Evolutionary conservation across 2,797 vertebrate genomes (phyloP), one percentile per base, ranked within the genome.

Genomic region (Graptemys geographica): DNA sequence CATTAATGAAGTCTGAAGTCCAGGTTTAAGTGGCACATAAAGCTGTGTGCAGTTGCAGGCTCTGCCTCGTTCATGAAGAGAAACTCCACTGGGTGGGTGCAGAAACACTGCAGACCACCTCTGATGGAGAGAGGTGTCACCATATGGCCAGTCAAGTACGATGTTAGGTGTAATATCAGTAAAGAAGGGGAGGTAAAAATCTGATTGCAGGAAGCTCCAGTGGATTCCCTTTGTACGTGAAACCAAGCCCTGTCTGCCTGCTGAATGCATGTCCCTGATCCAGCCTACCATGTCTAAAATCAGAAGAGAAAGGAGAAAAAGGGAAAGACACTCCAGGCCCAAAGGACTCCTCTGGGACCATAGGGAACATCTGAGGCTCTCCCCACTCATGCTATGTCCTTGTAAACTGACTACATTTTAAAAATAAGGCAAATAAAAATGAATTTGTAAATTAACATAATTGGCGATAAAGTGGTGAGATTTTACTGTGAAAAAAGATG

Each of bases 401-500:
- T 82, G 27, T 85, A 52, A 76, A 47, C 69, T 92, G 84, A 72
- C 81, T 86, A 25, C 59, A 87, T 80, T 81, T 90, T 93, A 85
- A 27, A 86, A 95, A 95, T 69, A 83, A 94, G 76, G 55, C 49
- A 86, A 94, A 93, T 93, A 89, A 59, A 83, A 92, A 88, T 89
- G 56, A 87, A 91, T 93, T 65, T 91, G 27, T 87, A 96, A 95
- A 92, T 93, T 91, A 94, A 78, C 8, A 3, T 87, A 94, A 93
- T 87, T 88, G 83, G 53, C 53, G 72, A 74, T 88, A 95, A 89
- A 96, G 87, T 92, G 80, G 78, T 83, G 89, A 96, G 65, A 90
- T 90, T 92, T 90, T 93, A 62, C 8, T 96, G 62, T 93, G 90
- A 95, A 96, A 89, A 95, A 96, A 79, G 78, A 90, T 69, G 82